phyloP scores from a whole-genome alignment of 2,888 invertebrate species.

The Volucella zonaria region DNA sequence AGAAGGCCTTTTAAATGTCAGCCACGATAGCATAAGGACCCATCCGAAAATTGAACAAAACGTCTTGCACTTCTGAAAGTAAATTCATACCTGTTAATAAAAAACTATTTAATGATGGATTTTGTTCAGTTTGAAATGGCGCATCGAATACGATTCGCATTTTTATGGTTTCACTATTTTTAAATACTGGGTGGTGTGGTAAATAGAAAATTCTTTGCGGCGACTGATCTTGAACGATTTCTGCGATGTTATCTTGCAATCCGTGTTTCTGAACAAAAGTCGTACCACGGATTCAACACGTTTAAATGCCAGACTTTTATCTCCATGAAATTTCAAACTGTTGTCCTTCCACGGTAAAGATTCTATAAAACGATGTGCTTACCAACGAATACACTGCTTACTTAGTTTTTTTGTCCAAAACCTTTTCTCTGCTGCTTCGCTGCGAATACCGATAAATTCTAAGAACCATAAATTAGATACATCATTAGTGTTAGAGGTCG shows the following conservation, averaged over 20 bases:
- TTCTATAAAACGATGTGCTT: too few relatives aligned
- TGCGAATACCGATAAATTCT: too few relatives aligned
- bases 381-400: too few relatives aligned
- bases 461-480: background rate
- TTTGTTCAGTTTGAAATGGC: background rate
- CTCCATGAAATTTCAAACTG: too few relatives aligned
- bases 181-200: slow-evolving; percentile 3
- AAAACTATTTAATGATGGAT: background rate
- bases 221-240: background rate
- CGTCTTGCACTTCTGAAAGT: background rate
- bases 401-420: too few relatives aligned
- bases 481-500: background rate
- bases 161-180: slow-evolving; percentile 17
- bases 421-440: too few relatives aligned
- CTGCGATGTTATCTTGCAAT: background rate
- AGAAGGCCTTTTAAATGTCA: background rate
- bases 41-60: too few relatives aligned
- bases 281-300: too few relatives aligned
- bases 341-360: too few relatives aligned
- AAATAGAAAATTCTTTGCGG: background rate
- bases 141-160: slow-evolving; percentile 8
- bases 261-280: too few relatives aligned
- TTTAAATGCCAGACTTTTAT: too few relatives aligned
- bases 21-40: background rate
- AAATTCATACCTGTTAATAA: background rate